Base-by-base conservation (phyloP, 2,797 vertebrate species). In the Eurystomus glaucurus region DNA sequence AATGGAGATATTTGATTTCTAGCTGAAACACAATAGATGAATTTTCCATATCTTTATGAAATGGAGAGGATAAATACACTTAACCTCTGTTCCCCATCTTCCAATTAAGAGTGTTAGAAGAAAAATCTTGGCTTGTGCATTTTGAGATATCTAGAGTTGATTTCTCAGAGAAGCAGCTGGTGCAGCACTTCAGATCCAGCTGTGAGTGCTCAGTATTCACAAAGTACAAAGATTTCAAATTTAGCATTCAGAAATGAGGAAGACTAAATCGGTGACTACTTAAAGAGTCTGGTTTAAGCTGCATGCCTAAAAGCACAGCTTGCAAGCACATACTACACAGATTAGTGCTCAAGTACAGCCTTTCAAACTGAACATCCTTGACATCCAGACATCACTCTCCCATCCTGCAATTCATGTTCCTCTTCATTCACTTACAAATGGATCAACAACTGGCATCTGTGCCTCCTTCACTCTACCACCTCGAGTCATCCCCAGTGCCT, bases 1-100 rank as follows among this genome's bases (percentile, higher is more conserved):
- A 71, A 81, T 87, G 70, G 86, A 93, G 54, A 72, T n/a, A 86
- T 72, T 62, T 85, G 19, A 92, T 92, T 81, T 92, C 65, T 85
- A 94, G 39, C 46, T 90, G 62, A 88, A 88, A 81, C 37, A 68
- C n/a, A 85, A 58, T 9, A 51, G 52, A 92, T 65, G 0, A 58
- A 39, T 92, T 94, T 86, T 69, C 80, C 1, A 0, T 78, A 75
- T 90, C 83, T 90, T 95, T 72, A 95, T 62, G 83, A 90, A 94
- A 84, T 29, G 10, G 68, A 95, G 75, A 93, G 10, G n/a, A 88
- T 58, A 88, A 93, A 92, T 50, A 91, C 60, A 77, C 71, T 85
- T 93, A 88, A 86, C 65, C 74, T 93, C 43, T 79, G 72, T 13
- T 71, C 72, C 25, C 8, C 14, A 20, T 23, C 39, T 65, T 81